Conservation (phyloP, 2,888 invertebrate species). For the Sicus ferrugineus region DNA sequence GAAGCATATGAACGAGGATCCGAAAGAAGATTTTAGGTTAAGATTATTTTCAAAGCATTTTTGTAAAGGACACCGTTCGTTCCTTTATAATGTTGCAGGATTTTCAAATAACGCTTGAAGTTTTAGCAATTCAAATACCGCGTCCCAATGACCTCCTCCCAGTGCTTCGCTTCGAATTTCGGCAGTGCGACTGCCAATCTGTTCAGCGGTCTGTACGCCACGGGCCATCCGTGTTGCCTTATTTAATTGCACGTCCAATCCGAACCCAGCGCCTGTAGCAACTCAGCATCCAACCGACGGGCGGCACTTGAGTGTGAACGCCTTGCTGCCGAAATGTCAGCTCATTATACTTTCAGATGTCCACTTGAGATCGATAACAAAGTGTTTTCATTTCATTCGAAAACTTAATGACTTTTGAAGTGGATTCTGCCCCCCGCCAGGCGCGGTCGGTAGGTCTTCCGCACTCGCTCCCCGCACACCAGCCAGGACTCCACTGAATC, state of each 20-base stretch:
- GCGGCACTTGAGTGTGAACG: neutral
- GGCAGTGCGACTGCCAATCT: too few relatives aligned
- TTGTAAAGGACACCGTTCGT: too few relatives aligned
- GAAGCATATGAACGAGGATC: too few relatives aligned
- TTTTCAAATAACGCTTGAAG: too few relatives aligned
- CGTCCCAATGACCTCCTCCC: too few relatives aligned
- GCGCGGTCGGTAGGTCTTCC: neutral
- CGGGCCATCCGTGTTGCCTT: conserved; percentile 1
- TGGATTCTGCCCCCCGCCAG: conserved; percentile 45
- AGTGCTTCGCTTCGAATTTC: too few relatives aligned
- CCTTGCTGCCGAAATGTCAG: conserved; percentile 7
- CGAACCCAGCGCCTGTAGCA: neutral
- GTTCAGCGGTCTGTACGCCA: too few relatives aligned
- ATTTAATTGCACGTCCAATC: conserved; percentile 9
- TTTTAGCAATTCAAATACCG: too few relatives aligned
- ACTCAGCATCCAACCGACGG: neutral
- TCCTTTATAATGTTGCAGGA: too few relatives aligned
- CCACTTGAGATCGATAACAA: conserved; percentile 33
- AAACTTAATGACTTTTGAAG: conserved; percentile 36
- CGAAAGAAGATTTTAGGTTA: too few relatives aligned
- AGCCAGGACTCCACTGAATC: neutral
- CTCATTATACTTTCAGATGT: conserved; percentile 32
- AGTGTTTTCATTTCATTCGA: conserved; percentile 32
- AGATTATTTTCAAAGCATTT: too few relatives aligned
- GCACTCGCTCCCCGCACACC: neutral